phyloP scores from a whole-genome alignment of 2,797 vertebrate species.

The Malurus splendens region DNA sequence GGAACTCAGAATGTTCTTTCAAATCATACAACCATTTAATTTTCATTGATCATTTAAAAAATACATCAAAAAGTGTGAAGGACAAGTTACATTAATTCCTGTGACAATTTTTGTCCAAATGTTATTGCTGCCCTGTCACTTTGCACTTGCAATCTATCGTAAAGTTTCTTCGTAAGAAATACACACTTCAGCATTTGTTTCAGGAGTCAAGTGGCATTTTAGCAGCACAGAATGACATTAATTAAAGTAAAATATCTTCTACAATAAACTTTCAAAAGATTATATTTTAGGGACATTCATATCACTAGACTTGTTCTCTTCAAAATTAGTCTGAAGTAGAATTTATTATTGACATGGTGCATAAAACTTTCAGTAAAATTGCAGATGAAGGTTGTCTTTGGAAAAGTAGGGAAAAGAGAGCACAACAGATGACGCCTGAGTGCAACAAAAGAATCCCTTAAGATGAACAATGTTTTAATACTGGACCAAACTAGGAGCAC shows the following conservation, averaged over 20 bases:
- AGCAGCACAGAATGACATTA: not conserved
- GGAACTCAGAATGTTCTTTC: not conserved
- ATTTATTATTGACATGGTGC: not conserved
- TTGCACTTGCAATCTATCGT: not conserved
- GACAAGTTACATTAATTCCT: not conserved
- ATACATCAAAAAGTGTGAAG: not conserved
- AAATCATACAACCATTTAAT: not conserved
- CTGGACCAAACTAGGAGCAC: not conserved
- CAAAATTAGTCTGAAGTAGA: not conserved
- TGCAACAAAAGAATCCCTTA: not conserved
- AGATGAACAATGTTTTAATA: not conserved
- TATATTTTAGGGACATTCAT: not conserved
- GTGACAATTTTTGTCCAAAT: conserved; percentile 12
- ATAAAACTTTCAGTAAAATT: not conserved
- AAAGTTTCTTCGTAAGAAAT: conserved; percentile 3
- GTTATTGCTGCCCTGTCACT: not conserved
- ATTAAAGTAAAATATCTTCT: not conserved
- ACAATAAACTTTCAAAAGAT: not conserved
- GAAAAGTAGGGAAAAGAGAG: not conserved
- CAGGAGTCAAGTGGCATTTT: not conserved
- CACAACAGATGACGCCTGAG: not conserved
- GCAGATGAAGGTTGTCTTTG: not conserved
- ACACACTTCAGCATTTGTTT: not conserved
- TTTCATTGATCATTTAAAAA: not conserved
- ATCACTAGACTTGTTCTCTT: not conserved